Evolutionary conservation across 2,113 vertebrate genomes (phyloP).

Genomic region (Psilopogon haemacephalus): DNA sequence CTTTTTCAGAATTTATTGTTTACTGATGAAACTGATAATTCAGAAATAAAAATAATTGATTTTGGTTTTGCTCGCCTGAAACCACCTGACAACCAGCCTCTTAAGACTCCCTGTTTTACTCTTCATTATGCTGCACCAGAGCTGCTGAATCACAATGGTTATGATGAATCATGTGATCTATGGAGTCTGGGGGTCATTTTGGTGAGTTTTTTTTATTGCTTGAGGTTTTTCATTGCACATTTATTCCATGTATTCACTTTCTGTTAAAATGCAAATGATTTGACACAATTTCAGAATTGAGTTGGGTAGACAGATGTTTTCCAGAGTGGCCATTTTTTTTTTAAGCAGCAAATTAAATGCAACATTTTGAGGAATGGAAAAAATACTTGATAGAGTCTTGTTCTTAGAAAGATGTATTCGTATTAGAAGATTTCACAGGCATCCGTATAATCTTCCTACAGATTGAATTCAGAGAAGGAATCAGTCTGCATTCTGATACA

Average conservation of each 20-base stretch:
- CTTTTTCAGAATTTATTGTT: slow-evolving; percentile 91
- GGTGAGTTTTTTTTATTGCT: slow-evolving; percentile 89
- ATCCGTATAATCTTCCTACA: neutral
- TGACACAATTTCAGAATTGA: neutral
- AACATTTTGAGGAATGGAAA: neutral
- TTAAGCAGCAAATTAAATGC: neutral
- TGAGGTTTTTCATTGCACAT: neutral
- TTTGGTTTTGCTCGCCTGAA: slow-evolving; percentile 97
- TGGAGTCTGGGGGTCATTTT: slow-evolving; percentile 98
- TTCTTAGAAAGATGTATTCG: neutral
- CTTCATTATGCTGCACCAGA: slow-evolving; percentile 95
- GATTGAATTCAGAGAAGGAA: neutral
- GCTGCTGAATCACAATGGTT: slow-evolving; percentile 91
- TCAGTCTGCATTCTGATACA: neutral
- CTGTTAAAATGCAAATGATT: neutral
- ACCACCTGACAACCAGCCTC: slow-evolving; percentile 94
- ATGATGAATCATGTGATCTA: slow-evolving; percentile 97
- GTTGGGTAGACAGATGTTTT: neutral
- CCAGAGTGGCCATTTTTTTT: neutral
- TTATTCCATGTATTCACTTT: neutral
- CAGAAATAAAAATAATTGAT: slow-evolving; percentile 98
- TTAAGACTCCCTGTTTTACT: slow-evolving; percentile 97
- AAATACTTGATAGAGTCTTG: neutral
- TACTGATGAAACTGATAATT: slow-evolving; percentile 93
- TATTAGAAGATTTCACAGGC: neutral